A percentile compares a stretch with the other conserved stretches of the same genome.
Evolutionary conservation across 2,113 vertebrate species (phyloP).

Genomic region (Mustela lutreola): DNA sequence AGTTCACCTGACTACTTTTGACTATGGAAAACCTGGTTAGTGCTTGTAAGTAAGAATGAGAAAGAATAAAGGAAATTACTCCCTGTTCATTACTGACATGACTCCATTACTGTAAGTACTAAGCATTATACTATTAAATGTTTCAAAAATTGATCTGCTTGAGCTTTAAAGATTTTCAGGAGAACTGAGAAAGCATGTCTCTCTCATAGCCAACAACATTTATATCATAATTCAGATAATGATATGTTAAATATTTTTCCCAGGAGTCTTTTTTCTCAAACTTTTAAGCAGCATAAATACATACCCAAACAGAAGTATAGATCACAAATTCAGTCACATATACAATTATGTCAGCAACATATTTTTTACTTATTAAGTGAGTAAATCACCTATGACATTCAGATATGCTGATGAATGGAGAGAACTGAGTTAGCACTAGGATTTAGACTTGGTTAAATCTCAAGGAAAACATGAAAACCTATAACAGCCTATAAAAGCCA

Average conservation of each 20-base stretch:
- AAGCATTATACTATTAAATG: neutral
- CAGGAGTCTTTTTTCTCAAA: neutral
- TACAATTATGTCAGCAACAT: neutral
- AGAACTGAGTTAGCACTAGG: neutral
- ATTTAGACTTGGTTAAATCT: constrained; percentile 1
- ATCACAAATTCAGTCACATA: neutral
- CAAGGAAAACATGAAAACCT: constrained; percentile 15
- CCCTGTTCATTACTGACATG: neutral
- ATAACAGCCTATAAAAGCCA: neutral
- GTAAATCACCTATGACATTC: neutral
- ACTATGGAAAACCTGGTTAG: neutral
- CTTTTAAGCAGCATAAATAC: neutral
- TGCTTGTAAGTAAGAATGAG: neutral
- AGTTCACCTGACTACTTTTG: neutral
- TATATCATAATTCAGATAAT: neutral
- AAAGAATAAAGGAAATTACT: neutral
- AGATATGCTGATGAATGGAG: neutral
- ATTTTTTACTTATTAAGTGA: neutral
- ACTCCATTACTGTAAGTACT: neutral
- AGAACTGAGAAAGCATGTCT: neutral
- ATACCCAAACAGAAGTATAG: neutral
- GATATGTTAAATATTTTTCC: neutral
- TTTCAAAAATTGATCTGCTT: neutral
- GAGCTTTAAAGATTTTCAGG: neutral
- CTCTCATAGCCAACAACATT: neutral